These are phyloP conservation scores for Crypturellus undulatus DNA, from an alignment of 2,113 vertebrate genomes.

Conservation along the genomic window DNA sequence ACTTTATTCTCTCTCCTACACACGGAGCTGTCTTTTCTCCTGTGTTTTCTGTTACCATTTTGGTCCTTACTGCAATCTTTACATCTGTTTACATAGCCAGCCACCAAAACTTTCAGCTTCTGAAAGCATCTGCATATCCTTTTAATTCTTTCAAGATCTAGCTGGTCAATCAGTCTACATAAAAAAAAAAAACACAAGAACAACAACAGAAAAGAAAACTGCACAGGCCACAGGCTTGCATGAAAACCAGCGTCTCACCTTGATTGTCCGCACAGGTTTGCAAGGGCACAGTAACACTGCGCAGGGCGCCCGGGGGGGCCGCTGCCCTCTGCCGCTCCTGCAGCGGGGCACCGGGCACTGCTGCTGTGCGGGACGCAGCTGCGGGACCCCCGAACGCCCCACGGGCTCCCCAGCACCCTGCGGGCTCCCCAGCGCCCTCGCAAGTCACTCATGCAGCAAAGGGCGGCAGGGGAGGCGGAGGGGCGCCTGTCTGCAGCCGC, in stretches of 20 bases:
- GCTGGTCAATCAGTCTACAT: neutral
- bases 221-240: neutral
- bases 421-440: neutral
- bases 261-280: neutral
- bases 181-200: neutral
- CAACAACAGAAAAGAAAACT: neutral
- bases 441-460: neutral
- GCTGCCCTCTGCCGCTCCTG: neutral
- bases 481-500: neutral
- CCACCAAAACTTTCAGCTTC: neutral
- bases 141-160: neutral
- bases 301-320: neutral
- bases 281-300: neutral
- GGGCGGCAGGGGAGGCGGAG: neutral
- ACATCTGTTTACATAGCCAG: neutral
- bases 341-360: neutral
- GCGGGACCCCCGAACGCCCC: neutral
- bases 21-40: neutral
- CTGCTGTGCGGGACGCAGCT: neutral
- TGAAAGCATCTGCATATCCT: neutral
- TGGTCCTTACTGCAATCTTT: neutral
- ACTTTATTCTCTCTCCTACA: neutral
- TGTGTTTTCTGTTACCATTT: neutral
- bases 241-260: neutral
- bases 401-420: neutral